Evolutionary conservation across 2,797 vertebrate species (phyloP).

Genomic region (Catharus ustulatus): DNA sequence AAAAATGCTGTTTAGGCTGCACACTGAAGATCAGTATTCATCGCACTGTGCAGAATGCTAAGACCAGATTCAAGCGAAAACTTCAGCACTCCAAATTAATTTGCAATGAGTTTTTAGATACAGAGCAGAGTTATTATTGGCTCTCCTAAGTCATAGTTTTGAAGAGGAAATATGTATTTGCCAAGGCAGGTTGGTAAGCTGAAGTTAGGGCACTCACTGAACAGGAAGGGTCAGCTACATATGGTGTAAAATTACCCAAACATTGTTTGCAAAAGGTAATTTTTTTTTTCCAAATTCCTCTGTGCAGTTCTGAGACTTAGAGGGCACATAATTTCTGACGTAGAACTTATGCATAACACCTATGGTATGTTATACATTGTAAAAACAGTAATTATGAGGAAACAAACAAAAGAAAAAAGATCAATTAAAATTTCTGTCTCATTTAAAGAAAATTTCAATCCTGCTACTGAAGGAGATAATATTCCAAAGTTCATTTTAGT

Average conservation of each 20-base stretch:
- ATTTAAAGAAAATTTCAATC: not conserved
- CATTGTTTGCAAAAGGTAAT: not conserved
- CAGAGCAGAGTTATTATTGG: not conserved
- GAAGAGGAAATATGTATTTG: not conserved
- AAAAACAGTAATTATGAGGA: not conserved
- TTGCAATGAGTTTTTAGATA: not conserved
- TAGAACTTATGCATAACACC: not conserved
- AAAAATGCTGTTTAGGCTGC: not conserved
- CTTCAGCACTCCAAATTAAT: slow-evolving; percentile 7
- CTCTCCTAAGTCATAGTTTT: not conserved
- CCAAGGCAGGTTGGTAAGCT: not conserved
- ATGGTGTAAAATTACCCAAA: not conserved
- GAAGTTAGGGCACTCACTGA: not conserved
- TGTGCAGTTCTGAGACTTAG: not conserved
- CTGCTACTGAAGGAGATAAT: not conserved
- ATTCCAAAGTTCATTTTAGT: not conserved
- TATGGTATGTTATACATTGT: not conserved
- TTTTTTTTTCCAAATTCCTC: not conserved
- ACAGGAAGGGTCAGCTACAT: not conserved
- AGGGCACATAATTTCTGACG: not conserved
- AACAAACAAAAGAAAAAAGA: not conserved
- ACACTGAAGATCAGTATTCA: slow-evolving; percentile 45
- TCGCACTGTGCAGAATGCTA: not conserved
- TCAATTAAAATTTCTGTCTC: not conserved
- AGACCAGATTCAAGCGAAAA: slow-evolving; percentile 12